Percentiles rank a stretch among this genome's conserved stretches.
Evolutionary conservation across 2,888 invertebrate species (phyloP).

Genomic region (Drepana falcataria): DNA sequence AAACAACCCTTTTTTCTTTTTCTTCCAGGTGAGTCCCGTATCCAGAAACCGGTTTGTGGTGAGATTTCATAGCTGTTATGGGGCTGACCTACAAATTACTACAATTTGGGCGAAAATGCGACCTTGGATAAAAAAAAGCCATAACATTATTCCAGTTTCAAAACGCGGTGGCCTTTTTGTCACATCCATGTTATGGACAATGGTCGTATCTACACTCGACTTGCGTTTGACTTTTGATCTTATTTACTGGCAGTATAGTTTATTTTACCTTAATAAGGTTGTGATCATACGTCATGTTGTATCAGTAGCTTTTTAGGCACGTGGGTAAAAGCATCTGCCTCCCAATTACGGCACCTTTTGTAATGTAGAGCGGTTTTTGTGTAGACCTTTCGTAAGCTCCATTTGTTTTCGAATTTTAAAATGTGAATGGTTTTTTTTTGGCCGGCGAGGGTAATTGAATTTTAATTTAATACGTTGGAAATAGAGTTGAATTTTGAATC

Average conservation of each 20-base stretch:
- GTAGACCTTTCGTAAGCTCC: not conserved
- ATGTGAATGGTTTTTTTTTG: not conserved
- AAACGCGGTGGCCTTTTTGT: not conserved
- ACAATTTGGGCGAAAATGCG: conserved; percentile 17
- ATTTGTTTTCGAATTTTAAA: not conserved
- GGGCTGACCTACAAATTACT: conserved; percentile 17
- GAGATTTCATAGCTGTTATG: conserved; percentile 2
- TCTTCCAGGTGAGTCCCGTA: conserved; percentile 36
- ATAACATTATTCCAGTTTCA: not conserved
- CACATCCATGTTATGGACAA: conserved; percentile 2
- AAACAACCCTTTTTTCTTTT: conserved; percentile 12
- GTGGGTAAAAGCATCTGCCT: not conserved
- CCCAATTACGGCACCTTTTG: not conserved
- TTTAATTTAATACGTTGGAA: not conserved
- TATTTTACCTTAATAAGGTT: not conserved
- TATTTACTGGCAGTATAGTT: not conserved
- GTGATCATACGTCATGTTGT: not conserved
- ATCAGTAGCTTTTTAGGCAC: not conserved
- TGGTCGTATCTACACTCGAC: not conserved
- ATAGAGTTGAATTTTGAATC: not conserved
- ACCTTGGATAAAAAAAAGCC: conserved; percentile 19
- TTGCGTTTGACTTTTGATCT: not conserved
- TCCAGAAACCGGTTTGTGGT: not conserved
- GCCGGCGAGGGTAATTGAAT: not conserved
- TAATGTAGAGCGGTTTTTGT: not conserved